Conservation (phyloP, 2,888 invertebrate genomes). For the Cerceris rybyensis region DNA sequence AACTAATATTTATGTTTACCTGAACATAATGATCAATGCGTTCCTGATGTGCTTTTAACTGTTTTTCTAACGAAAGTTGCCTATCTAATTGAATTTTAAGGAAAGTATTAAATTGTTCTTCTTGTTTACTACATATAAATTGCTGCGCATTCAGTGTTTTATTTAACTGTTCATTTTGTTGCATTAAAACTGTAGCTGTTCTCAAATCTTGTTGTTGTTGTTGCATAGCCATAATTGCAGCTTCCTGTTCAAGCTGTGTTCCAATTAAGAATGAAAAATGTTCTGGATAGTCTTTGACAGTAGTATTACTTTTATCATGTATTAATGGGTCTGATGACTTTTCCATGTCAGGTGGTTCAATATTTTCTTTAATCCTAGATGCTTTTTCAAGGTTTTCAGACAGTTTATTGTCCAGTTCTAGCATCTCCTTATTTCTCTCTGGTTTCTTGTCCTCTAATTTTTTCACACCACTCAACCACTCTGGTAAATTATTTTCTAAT, state of each 20-base stretch:
- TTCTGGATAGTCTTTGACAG: constrained; percentile 36
- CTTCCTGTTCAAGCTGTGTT: constrained; percentile 74
- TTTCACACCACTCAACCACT: constrained; percentile 75
- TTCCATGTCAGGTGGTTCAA: constrained; percentile 6
- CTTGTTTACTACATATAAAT: constrained; percentile 69
- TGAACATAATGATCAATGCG: constrained; percentile 75
- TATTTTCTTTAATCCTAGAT: constrained; percentile 20
- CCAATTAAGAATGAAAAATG: constrained; percentile 64
- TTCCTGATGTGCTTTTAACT: constrained; percentile 76
- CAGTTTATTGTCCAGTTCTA: constrained; percentile 17
- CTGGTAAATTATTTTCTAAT: constrained; percentile 71
- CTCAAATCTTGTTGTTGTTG: constrained; percentile 75
- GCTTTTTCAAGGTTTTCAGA: constrained; percentile 9
- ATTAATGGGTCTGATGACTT: constrained; percentile 1
- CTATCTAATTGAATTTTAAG: constrained; percentile 74
- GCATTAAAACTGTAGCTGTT: constrained; percentile 70
- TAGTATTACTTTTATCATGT: constrained; percentile 11
- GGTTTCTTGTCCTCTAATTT: constrained; percentile 53
- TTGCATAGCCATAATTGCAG: constrained; percentile 73
- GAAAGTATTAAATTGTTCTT: constrained; percentile 74
- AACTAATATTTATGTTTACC: constrained; percentile 56
- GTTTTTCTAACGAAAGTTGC: constrained; percentile 73
- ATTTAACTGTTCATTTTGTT: constrained; percentile 73
- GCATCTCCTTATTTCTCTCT: constrained; percentile 37
- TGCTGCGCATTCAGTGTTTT: constrained; percentile 70